Conservation (phyloP, 1,140 invertebrate genomes). For the Sipha flava region DNA sequence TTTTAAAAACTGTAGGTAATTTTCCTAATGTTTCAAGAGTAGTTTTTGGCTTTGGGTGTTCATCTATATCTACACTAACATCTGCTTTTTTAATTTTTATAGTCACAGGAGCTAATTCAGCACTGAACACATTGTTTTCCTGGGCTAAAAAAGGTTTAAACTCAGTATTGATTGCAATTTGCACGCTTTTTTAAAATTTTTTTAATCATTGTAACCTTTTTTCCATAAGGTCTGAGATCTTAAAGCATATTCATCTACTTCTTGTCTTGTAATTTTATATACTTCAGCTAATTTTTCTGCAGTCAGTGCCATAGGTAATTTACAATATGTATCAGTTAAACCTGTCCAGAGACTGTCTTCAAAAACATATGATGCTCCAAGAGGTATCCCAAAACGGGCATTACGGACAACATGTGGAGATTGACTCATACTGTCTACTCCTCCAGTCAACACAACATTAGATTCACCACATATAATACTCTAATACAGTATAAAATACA, state of each 20-base stretch:
- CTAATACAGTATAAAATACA: conserved; percentile 46
- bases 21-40: conserved; percentile 74
- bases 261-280: conserved; percentile 74
- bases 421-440: conserved; percentile 92
- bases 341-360: conserved; percentile 92
- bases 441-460: conserved; percentile 81
- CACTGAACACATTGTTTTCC: conserved; percentile 78
- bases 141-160: conserved; percentile 56
- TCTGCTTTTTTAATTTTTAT: conserved; percentile 76
- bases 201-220: conserved; percentile 48
- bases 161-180: not conserved
- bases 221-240: conserved; percentile 77
- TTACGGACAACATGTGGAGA: conserved; percentile 82
- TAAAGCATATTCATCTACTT: conserved; percentile 82
- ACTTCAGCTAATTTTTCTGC: conserved; percentile 94
- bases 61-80: conserved; percentile 73
- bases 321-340: conserved; percentile 79
- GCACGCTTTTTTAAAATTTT: not conserved
- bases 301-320: conserved; percentile 91
- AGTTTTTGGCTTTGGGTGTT: conserved; percentile 86
- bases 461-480: conserved; percentile 81
- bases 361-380: conserved; percentile 70
- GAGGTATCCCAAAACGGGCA: conserved; percentile 78
- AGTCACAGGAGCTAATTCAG: conserved; percentile 80
- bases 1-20: conserved; percentile 87